Evolutionary conservation across 2,888 invertebrate genomes (phyloP), one percentile per base, ranked within the genome.

Genomic region (Ceriagrion tenellum): DNA sequence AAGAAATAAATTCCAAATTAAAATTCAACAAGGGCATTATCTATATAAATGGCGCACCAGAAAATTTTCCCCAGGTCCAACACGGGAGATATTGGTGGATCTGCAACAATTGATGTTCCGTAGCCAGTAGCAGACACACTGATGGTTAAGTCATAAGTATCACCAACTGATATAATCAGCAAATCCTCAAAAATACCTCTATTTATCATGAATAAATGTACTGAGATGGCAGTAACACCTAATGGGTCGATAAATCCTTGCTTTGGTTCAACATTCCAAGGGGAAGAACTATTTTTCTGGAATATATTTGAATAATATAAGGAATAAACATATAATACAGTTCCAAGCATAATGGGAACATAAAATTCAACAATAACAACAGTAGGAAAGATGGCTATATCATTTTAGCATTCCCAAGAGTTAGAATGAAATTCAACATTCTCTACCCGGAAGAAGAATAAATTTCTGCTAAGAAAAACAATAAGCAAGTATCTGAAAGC

Each of bases 81-180:
- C 40, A 96, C 97, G 47, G 97, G 97, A 88, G 97, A 97, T 95
- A 98, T 97, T 0, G 97, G 96, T 0, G 98, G 98, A 90, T 98
- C 97, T 26, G 98, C 97, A 55, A 97, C 96, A 95, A 98, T 98
- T 95, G 98, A 98, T 0, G 98, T 98, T 6, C 98, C 98, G 89
- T 97, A 97, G 26, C 98, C 98, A 95, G 97, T 97, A 0, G 98
- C 98, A 55, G 97, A 97, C 81, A 98, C 96, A 12, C 97, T 97
- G 30, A 97, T 96, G 12, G 96, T 96, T 40, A 97, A 96, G 3
- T 97, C 96, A 59, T 97, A 97, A 95, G 97, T 97, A 96, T 97
- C 97, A 63, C 96, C 95, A 55, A 97, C 96, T 23, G 96, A 95
- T 55, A 97, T 96, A 0, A 63, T 40, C 3, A 91, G 35, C 8